Base-by-base conservation (phyloP, 2,888 invertebrate genomes). In the Lamellibrachia satsuma region DNA sequence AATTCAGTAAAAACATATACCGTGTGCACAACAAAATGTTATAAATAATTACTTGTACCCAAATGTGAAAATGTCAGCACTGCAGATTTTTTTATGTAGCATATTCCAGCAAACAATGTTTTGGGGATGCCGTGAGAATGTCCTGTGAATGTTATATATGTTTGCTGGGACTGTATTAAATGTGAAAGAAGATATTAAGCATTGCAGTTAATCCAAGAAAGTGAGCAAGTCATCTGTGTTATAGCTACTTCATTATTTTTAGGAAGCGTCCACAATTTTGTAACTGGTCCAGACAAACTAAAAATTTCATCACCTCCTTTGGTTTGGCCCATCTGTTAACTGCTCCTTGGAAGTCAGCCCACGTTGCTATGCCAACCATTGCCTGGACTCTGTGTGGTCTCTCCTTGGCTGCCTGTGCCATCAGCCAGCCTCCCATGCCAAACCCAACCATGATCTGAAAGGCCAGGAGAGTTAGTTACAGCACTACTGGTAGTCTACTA, bases 371-470 rank as follows among this genome's bases (percentile, higher is more conserved):
- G 39, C 94, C 94, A n/a, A 94, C 91, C n/a, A 94, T 91, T 2
- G 93, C 92, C 11, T 93, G 93, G 6, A 94, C 90, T 7, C 94
- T 39, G 15, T 94, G 92, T 11, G 93, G 93, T 51, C 94, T 60
- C 91, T 92, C 92, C 90, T 92, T 11, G 1, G 94, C 94, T 8
- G 93, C 92, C 15, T 92, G 57, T 39, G 94, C 39, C 92, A 93
- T 93, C 75, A 94, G 60, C 93, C 92, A 93, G 2, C 93, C 93
- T 90, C 94, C 94, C 93, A 94, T 93, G 92, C 94, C 94, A 51
- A 94, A 94, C n/a, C 94, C 94, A 9, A 94, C 94, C 51, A 94
- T 11, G 15, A 94, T 92, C 94, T 94, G 92, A 52, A 75, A 75
- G 22, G n/a, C 75, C 75, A 91, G 60, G 91, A n/a, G 91, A n/a